phyloP scores from a whole-genome alignment of 2,888 invertebrate species.

The Mesochorus sp. region DNA sequence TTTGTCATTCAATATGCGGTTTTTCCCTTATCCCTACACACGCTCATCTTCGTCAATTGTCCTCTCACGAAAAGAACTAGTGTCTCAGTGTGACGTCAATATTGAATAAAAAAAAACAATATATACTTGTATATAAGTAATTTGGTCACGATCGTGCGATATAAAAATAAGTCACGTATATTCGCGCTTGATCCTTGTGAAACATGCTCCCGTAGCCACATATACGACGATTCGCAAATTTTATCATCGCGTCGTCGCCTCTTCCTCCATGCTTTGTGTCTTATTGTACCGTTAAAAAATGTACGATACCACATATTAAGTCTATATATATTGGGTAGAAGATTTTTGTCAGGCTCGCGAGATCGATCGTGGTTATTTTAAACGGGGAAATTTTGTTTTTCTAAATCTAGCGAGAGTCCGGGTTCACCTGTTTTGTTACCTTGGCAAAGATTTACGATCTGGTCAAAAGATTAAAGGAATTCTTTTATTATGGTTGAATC shows the following conservation, averaged over 20 bases:
- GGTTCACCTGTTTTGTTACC: conserved; percentile 24
- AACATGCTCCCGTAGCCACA: background rate
- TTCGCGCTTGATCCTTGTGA: conserved; percentile 21
- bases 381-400: background rate
- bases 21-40: no score
- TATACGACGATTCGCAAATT: no score
- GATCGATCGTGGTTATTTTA: background rate
- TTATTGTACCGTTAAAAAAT: no score
- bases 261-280: no score
- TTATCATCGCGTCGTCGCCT: no score
- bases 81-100: background rate
- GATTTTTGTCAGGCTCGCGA: background rate
- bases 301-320: no score
- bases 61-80: background rate
- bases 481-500: conserved; percentile 46
- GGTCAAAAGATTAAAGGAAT: conserved; percentile 46
- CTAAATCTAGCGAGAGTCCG: background rate
- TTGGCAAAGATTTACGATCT: conserved; percentile 53
- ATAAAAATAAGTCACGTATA: conserved; percentile 67
- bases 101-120: conserved; percentile 36
- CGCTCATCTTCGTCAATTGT: no score
- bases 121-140: no score
- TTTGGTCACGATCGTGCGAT: conserved; percentile 61
- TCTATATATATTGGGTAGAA: no score
- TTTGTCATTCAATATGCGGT: no score